Evolutionary conservation across 1,140 invertebrate species (phyloP).

Genomic region (Batillaria attramentaria): DNA sequence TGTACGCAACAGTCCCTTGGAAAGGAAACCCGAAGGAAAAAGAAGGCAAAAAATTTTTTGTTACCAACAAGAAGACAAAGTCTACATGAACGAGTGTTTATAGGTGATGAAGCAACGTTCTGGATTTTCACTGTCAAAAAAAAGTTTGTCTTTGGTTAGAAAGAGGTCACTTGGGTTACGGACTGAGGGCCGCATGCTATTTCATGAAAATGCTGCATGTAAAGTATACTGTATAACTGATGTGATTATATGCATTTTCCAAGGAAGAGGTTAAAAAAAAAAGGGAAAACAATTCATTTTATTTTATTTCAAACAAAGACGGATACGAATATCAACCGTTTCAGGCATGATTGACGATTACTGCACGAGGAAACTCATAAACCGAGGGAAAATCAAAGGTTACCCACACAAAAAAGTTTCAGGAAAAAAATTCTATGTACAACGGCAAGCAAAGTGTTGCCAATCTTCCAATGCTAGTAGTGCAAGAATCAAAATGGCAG

Average conservation of each 20-base stretch:
- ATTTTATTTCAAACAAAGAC: background rate
- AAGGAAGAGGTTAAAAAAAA: conserved; percentile 9
- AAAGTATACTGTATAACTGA: background rate
- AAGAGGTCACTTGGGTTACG: conserved; percentile 13
- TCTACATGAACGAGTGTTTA: no score
- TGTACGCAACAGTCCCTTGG: background rate
- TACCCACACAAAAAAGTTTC: no score
- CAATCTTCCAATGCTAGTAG: no score
- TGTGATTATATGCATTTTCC: background rate
- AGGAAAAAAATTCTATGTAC: conserved; percentile 6
- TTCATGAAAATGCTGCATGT: background rate
- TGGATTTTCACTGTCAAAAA: conserved; percentile 25
- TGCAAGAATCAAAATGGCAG: no score
- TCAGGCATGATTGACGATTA: no score
- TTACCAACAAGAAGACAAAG: no score
- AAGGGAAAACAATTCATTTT: background rate
- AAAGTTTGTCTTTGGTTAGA: conserved; percentile 23
- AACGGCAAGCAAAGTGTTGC: background rate
- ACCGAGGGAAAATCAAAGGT: no score
- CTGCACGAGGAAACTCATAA: no score
- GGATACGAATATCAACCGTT: no score
- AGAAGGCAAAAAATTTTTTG: background rate
- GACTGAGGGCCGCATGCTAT: background rate
- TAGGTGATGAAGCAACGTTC: background rate
- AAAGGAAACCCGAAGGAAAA: background rate